phyloP scores from a whole-genome alignment of 1,140 invertebrate species.

The Bombus ignitus region DNA sequence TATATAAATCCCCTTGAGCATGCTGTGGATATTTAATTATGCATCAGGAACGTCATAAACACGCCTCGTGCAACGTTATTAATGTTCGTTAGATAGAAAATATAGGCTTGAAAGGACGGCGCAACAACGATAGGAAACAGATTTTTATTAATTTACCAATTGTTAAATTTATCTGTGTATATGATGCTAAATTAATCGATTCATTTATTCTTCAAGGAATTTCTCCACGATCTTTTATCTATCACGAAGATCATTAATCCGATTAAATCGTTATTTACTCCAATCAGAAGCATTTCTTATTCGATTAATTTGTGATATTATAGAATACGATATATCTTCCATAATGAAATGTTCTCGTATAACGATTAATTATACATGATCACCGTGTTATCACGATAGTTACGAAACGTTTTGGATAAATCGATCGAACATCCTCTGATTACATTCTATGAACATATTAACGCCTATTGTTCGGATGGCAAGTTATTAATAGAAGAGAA shows the following conservation, averaged over 20 bases:
- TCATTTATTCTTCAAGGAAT: too few relatives aligned
- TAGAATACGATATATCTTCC: not conserved
- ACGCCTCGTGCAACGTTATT: not conserved
- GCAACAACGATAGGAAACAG: not conserved
- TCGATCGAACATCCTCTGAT: not conserved
- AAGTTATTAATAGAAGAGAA: not conserved
- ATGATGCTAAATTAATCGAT: too few relatives aligned
- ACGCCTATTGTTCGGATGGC: not conserved
- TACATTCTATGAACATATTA: not conserved
- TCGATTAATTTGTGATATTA: not conserved
- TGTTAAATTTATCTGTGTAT: too few relatives aligned
- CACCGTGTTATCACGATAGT: not conserved
- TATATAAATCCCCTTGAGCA: slow-evolving; percentile 12
- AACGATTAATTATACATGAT: not conserved
- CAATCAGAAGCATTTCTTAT: too few relatives aligned
- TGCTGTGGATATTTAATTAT: not conserved
- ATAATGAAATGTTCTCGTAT: not conserved
- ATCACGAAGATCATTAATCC: too few relatives aligned
- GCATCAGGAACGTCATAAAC: slow-evolving; percentile 1
- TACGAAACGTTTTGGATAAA: not conserved
- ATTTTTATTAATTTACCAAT: too few relatives aligned
- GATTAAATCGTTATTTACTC: too few relatives aligned
- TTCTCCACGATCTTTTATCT: too few relatives aligned
- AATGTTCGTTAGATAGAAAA: not conserved
- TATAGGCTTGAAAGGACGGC: not conserved